Evolutionary conservation across 2,113 vertebrate species (phyloP).

Genomic region (Pluvianellus socialis): DNA sequence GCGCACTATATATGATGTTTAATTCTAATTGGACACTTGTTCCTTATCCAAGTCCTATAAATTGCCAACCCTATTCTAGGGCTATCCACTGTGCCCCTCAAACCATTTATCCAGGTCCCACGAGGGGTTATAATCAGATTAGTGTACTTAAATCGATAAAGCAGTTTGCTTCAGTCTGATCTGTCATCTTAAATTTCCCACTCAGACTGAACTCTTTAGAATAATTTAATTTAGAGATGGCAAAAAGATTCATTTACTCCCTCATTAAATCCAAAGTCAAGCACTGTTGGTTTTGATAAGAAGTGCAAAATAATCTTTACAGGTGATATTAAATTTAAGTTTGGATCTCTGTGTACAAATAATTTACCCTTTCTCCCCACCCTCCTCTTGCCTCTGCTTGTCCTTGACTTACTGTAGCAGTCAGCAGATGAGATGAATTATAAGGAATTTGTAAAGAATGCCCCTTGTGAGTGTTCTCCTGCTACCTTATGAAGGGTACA

Average conservation of each 20-base stretch:
- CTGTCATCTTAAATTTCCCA: background rate
- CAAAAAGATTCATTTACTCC: background rate
- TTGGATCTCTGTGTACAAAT: background rate
- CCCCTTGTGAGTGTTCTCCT: slow-evolving; percentile 7
- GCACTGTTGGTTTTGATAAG: background rate
- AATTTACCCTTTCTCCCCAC: background rate
- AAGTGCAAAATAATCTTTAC: background rate
- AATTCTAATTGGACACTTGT: background rate
- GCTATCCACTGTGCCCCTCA: background rate
- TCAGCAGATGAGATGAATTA: background rate
- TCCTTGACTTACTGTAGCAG: background rate
- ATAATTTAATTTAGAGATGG: background rate
- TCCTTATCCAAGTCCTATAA: background rate
- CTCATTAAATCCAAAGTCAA: background rate
- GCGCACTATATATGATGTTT: background rate
- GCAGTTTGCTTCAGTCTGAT: background rate
- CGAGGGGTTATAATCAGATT: background rate
- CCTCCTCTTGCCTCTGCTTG: background rate
- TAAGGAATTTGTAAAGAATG: slow-evolving; percentile 12
- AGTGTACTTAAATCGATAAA: background rate
- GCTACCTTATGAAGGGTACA: slow-evolving; percentile 62
- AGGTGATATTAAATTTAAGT: background rate
- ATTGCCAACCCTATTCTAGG: background rate
- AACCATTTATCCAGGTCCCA: background rate
- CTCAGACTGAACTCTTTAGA: background rate